These are phyloP conservation scores for Leptocoma aspasia DNA, from an alignment of 2,113 vertebrate genomes.

Conservation along the genomic window DNA sequence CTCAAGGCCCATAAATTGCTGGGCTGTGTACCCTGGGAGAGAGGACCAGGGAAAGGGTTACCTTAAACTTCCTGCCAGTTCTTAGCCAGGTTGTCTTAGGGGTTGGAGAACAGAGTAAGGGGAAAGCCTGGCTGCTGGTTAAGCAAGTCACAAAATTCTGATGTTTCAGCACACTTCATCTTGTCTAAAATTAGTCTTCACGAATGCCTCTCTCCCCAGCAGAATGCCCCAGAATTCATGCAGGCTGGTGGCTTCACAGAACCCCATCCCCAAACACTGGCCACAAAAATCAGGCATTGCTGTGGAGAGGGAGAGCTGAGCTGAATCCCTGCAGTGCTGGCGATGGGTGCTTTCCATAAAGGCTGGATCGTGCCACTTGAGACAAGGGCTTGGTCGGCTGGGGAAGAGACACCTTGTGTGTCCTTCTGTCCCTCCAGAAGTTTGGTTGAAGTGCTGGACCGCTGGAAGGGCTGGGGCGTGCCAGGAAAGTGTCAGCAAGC, in stretches of 20 bases:
- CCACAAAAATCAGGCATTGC: not conserved
- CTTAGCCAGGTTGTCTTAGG: not conserved
- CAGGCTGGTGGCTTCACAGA: not conserved
- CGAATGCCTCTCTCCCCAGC: not conserved
- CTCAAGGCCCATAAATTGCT: not conserved
- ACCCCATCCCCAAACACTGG: not conserved
- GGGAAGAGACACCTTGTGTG: not conserved
- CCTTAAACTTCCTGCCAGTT: not conserved
- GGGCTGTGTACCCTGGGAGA: not conserved
- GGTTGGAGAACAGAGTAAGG: not conserved
- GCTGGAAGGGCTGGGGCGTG: not conserved
- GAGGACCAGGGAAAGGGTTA: not conserved
- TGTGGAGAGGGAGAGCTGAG: not conserved
- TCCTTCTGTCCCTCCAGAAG: constrained; percentile 26
- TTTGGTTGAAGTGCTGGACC: not conserved
- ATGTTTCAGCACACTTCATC: not conserved
- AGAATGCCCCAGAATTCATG: not conserved
- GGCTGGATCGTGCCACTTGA: not conserved
- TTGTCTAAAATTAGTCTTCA: not conserved
- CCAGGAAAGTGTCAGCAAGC: constrained; percentile 68
- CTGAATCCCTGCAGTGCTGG: fast-evolving
- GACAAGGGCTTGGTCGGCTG: not conserved
- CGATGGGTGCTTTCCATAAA: not conserved
- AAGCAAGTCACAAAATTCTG: not conserved
- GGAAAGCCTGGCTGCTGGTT: not conserved